Evolutionary conservation across 2,797 vertebrate genomes (phyloP), one percentile per base, ranked within the genome.

Genomic region (Cyprinodon diabolis): DNA sequence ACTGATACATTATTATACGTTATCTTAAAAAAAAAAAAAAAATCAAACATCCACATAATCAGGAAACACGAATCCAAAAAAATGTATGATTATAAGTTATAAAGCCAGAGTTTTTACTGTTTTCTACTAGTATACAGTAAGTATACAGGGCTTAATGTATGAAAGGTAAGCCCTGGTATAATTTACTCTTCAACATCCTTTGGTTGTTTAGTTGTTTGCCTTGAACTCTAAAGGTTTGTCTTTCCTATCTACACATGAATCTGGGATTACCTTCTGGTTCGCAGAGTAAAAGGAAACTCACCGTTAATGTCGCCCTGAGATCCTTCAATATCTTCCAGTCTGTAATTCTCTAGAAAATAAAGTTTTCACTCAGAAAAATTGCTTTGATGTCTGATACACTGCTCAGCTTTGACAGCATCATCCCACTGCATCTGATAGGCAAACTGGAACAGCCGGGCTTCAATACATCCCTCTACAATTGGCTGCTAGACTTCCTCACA

Each of bases 41-140:
- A 19, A 48, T 72, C 23, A 57, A 51, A 62, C 62, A 17, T 83
- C 66, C 72, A 2, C 63, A 13, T 68, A 14, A 70, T 25, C 13
- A 15, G 43, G 23, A 23, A 54, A 23, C 6, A 67, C 15, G n/a
- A 71, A 19, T 49, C 21, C 40, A 30, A 40, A 25, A n/a, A 13
- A 49, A 49, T n/a, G 67, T 25, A 55, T 62, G 43, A 74, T 0
- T 51, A 35, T 66, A 71, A 62, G n/a, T 13, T 45, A 15, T 4
- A 52, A 19, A 40, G 58, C 0, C 40, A 21, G 30, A 30, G 30
- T 30, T 30, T 30, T 30, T 30, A 30, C 30, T 30, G 30, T 30
- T 30, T 30, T 30, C 30, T 30, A 30, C 30, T 30, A 30, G 30
- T 30, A 30, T 30, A 30, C 2, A 30, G 30, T 30, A 30, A 30